Evolutionary conservation across 2,888 invertebrate species (phyloP).

Genomic region (Dioctria rufipes): DNA sequence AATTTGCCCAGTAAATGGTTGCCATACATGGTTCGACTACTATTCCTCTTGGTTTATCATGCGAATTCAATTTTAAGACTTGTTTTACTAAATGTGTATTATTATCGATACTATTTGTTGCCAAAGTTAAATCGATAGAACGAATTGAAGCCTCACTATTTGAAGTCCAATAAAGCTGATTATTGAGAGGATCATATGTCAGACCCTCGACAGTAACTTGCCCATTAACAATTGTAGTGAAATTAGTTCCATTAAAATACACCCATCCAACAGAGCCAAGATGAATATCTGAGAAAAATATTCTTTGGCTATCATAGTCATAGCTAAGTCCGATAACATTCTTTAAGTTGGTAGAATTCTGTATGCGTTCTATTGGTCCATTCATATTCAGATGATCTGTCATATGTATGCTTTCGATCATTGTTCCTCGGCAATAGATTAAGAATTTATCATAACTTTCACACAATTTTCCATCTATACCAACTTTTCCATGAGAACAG

Average conservation of each 20-base stretch:
- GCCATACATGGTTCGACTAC: constrained; percentile 86
- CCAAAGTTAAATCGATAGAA: constrained; percentile 64
- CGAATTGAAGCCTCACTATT: constrained; percentile 82
- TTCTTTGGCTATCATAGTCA: constrained; percentile 78
- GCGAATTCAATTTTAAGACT: constrained; percentile 77
- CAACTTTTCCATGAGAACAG: constrained; percentile 86
- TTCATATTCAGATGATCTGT: constrained; percentile 81
- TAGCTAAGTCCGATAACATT: constrained; percentile 90
- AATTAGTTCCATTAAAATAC: constrained; percentile 83
- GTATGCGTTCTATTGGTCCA: constrained; percentile 83
- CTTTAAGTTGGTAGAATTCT: constrained; percentile 81
- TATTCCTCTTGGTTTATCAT: constrained; percentile 88
- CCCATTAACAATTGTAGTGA: constrained; percentile 79
- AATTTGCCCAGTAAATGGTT: constrained; percentile 88
- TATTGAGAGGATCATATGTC: constrained; percentile 80
- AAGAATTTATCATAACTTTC: constrained; percentile 85
- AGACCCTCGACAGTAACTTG: constrained; percentile 91
- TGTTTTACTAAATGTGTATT: constrained; percentile 73
- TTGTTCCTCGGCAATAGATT: constrained; percentile 85
- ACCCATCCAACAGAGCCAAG: constrained; percentile 87
- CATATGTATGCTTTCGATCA: constrained; percentile 87
- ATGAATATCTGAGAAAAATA: constrained; percentile 93
- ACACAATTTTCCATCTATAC: constrained; percentile 78
- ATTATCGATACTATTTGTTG: constrained; percentile 63
- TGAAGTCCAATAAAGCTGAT: constrained; percentile 89